A percentile compares a stretch with the other conserved stretches of the same genome.
phyloP scores from a whole-genome alignment of 2,797 vertebrate species.

The Hyperoplus immaculatus region DNA sequence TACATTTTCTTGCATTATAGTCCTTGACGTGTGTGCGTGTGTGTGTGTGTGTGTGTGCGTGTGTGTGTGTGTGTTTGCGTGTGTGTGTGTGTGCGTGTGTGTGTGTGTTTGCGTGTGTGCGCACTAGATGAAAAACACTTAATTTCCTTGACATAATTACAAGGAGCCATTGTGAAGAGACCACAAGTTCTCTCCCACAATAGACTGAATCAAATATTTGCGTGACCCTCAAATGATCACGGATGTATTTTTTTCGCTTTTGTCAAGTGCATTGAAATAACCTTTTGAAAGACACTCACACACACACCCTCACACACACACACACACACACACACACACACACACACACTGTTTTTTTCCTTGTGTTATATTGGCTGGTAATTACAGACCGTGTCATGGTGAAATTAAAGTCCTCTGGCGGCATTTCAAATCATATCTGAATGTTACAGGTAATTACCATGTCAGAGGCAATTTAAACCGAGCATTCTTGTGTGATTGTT shows the following conservation, averaged over 20 bases:
- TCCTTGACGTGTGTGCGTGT: no score
- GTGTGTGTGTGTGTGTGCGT: no score
- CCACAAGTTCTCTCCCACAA: slow-evolving; percentile 25
- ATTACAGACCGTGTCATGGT: slow-evolving; percentile 59
- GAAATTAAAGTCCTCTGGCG: slow-evolving; percentile 47
- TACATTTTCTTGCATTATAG: slow-evolving; percentile 6
- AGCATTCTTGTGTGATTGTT: slow-evolving; percentile 51
- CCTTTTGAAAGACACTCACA: slow-evolving; percentile 34
- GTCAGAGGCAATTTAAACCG: slow-evolving; percentile 57
- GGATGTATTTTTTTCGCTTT: slow-evolving; percentile 53
- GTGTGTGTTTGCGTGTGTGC: no score
- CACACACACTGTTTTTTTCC: slow-evolving; percentile 43
- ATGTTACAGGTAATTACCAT: slow-evolving; percentile 67
- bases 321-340: no score
- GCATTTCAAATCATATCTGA: slow-evolving; percentile 53
- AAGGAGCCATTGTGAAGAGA: slow-evolving; percentile 18
- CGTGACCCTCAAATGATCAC: slow-evolving; percentile 39
- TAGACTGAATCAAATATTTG: slow-evolving; percentile 55
- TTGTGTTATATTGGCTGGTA: slow-evolving; percentile 56
- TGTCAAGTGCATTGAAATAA: slow-evolving; percentile 60
- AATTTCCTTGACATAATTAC: slow-evolving; percentile 51
- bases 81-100: no score
- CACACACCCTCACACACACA: no score
- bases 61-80: no score
- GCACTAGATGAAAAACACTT: slow-evolving; percentile 22